Conservation (phyloP, 2,113 vertebrate genomes). For the Pavo muticus region DNA sequence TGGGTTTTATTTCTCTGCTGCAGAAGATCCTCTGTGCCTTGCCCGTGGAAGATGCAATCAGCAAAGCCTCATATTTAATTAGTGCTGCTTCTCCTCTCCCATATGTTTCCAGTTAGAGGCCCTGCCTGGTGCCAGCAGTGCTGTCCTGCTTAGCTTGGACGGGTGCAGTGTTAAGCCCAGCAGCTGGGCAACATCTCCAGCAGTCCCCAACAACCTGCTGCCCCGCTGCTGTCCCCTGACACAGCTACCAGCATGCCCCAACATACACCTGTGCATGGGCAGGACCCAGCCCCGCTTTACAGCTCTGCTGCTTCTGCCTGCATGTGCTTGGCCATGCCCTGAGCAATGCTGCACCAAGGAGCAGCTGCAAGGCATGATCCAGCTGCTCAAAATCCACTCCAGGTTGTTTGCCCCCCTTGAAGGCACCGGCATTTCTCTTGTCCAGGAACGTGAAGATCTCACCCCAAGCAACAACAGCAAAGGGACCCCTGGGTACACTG, state of each 20-base stretch:
- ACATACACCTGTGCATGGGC: background rate
- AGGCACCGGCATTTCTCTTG: background rate
- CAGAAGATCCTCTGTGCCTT: no score
- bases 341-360: background rate
- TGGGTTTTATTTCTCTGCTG: background rate
- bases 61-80: background rate
- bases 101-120: background rate
- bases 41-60: background rate
- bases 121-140: background rate
- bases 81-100: background rate
- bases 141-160: background rate
- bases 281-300: conserved; percentile 3
- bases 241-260: no score
- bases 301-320: background rate
- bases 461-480: rapidly evolving
- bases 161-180: background rate
- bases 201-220: background rate
- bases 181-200: background rate
- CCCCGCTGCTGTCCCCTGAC: background rate
- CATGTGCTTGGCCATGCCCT: background rate
- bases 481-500: background rate
- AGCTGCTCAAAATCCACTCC: background rate
- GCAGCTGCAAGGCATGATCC: background rate
- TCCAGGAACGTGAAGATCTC: background rate
- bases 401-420: background rate